Conservation (phyloP, 1,140 invertebrate species). For the Calosoma granatense region DNA sequence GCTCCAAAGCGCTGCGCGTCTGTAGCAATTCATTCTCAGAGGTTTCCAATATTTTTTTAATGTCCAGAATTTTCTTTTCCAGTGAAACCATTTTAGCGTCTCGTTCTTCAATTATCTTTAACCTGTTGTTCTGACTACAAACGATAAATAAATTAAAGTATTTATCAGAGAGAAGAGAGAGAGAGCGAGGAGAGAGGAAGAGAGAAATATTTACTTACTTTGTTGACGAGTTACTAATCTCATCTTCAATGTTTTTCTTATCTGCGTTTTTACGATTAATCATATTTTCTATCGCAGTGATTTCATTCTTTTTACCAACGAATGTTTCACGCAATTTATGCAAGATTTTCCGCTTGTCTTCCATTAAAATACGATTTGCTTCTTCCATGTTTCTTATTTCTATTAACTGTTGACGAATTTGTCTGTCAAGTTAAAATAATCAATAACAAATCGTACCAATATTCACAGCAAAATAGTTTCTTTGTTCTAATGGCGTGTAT, state of each 20-base stretch:
- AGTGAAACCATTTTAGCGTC: constrained; percentile 19
- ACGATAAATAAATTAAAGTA: neutral
- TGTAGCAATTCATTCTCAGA: constrained; percentile 38
- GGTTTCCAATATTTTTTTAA: constrained; percentile 37
- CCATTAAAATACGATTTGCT: neutral
- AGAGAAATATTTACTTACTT: neutral
- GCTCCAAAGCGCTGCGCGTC: constrained; percentile 32
- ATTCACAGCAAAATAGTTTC: no score
- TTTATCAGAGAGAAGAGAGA: neutral
- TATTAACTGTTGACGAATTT: constrained; percentile 35
- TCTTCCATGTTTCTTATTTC: constrained; percentile 27
- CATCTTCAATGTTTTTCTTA: constrained; percentile 3
- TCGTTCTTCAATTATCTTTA: neutral
- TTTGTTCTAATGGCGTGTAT: no score
- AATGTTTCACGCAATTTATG: neutral
- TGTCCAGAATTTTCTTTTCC: constrained; percentile 31
- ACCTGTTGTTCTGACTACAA: neutral
- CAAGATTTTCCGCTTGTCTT: neutral
- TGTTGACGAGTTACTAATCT: neutral
- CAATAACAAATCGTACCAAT: no score
- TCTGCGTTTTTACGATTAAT: neutral
- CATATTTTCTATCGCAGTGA: neutral
- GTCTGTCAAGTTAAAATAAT: constrained; percentile 26
- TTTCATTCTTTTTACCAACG: neutral
- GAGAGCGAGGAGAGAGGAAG: no score